A percentile compares a stretch with the other conserved stretches of the same genome.
These are phyloP conservation scores for Brachylomia viminalis DNA, from an alignment of 2,888 invertebrate genomes.

Conservation along the genomic window DNA sequence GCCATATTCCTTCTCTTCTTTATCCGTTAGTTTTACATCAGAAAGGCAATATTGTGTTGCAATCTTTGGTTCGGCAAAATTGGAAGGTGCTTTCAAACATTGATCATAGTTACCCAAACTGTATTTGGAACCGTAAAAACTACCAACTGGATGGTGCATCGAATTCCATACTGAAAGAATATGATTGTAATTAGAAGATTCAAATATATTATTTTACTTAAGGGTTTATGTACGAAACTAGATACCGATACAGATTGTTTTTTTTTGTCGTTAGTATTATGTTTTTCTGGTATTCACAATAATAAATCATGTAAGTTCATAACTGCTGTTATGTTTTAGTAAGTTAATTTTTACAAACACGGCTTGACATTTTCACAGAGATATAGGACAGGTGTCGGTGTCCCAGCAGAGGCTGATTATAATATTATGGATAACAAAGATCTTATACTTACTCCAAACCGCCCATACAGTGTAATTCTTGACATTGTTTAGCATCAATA, in stretches of 20 bases:
- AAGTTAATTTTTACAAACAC: background rate
- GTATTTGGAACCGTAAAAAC: constrained; percentile 68
- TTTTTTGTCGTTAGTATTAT: background rate
- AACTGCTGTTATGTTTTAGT: background rate
- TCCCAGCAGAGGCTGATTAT: background rate
- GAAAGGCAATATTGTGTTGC: constrained; percentile 74
- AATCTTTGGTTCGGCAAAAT: constrained; percentile 59
- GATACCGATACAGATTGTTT: background rate
- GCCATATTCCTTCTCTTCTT: constrained; percentile 5
- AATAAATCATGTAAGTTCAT: background rate
- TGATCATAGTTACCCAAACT: constrained; percentile 76
- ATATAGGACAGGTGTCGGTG: no score
- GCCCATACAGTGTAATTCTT: constrained; percentile 71
- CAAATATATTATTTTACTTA: background rate
- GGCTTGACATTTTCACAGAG: background rate
- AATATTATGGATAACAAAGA: background rate
- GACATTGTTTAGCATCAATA: constrained; percentile 62
- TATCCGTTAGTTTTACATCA: constrained; percentile 54
- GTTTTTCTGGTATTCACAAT: background rate
- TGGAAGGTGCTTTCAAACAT: constrained; percentile 70
- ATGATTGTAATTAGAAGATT: background rate
- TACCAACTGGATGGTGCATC: constrained; percentile 72
- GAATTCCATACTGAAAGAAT: constrained; percentile 75
- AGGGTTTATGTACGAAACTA: background rate
- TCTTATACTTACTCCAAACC: constrained; percentile 67